A percentile compares a stretch with the other conserved stretches of the same genome.
Conservation (phyloP, 2,797 vertebrate species). For the Girardinus metallicus region DNA sequence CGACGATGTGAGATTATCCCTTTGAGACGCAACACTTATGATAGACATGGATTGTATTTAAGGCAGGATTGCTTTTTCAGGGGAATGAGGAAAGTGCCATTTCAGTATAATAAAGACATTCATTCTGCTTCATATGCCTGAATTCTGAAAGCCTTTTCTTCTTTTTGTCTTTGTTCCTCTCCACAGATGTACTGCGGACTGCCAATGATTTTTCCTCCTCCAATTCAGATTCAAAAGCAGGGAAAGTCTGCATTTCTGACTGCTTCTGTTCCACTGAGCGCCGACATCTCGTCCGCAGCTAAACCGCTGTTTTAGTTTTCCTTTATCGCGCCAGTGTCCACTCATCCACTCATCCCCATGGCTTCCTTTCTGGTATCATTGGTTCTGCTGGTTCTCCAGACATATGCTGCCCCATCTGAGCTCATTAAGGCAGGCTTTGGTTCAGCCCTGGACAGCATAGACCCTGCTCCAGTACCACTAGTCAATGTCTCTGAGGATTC, state of each 20-base stretch:
- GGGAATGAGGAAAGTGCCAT: slow-evolving; percentile 53
- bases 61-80: slow-evolving; percentile 63
- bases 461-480: slow-evolving; percentile 69
- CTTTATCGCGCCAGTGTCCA: slow-evolving; percentile 20
- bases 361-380: slow-evolving; percentile 84
- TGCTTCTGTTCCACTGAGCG: slow-evolving; percentile 52
- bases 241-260: slow-evolving; percentile 61
- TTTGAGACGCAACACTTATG: slow-evolving; percentile 68
- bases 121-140: slow-evolving; percentile 57
- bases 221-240: slow-evolving; percentile 63
- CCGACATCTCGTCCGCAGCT: slow-evolving; percentile 42
- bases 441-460: slow-evolving; percentile 70
- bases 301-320: slow-evolving; percentile 36
- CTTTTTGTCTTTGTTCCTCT: slow-evolving; percentile 67
- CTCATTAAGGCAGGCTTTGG: slow-evolving; percentile 69
- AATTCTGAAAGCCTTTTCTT: slow-evolving; percentile 64
- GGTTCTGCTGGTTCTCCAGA: slow-evolving; percentile 85
- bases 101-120: slow-evolving; percentile 58
- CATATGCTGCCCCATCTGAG: slow-evolving; percentile 78
- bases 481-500: slow-evolving; percentile 81
- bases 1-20: slow-evolving; percentile 68
- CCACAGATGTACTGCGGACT: slow-evolving; percentile 79
- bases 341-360: slow-evolving; percentile 77
- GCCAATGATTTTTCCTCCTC: slow-evolving; percentile 69
- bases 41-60: slow-evolving; percentile 66